phyloP scores from a whole-genome alignment of 2,797 vertebrate genomes.

The Pipistrellus pygmaeus region DNA sequence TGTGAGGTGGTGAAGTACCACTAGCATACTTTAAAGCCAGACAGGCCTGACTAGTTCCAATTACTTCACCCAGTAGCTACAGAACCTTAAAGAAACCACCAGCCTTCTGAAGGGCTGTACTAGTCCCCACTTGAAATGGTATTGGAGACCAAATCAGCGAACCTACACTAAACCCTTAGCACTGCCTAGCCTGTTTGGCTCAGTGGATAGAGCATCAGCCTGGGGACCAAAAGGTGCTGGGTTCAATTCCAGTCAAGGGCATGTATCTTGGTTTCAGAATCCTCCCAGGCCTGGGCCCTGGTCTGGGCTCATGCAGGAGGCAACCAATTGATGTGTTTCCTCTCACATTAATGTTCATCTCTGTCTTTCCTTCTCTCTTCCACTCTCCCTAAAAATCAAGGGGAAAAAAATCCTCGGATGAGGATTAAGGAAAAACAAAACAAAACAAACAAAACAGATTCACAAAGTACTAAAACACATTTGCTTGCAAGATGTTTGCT shows the following conservation, averaged over 20 bases:
- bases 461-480: background rate
- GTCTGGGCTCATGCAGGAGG: no score
- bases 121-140: background rate
- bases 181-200: background rate
- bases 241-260: no score
- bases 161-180: background rate
- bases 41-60: background rate
- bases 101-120: background rate
- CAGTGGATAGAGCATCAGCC: no score
- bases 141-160: background rate
- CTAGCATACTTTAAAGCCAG: background rate
- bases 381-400: background rate
- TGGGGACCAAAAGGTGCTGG: no score
- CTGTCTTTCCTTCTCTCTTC: background rate
- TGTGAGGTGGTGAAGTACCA: background rate
- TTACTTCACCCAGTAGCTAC: background rate
- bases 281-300: no score
- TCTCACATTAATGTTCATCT: no score
- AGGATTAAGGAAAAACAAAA: no score
- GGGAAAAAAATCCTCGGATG: no score
- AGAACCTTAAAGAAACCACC: background rate
- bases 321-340: no score
- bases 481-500: background rate
- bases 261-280: no score
- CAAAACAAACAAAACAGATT: background rate